Conservation (phyloP, 2,113 vertebrate genomes). For the Rhombomys opimus region DNA sequence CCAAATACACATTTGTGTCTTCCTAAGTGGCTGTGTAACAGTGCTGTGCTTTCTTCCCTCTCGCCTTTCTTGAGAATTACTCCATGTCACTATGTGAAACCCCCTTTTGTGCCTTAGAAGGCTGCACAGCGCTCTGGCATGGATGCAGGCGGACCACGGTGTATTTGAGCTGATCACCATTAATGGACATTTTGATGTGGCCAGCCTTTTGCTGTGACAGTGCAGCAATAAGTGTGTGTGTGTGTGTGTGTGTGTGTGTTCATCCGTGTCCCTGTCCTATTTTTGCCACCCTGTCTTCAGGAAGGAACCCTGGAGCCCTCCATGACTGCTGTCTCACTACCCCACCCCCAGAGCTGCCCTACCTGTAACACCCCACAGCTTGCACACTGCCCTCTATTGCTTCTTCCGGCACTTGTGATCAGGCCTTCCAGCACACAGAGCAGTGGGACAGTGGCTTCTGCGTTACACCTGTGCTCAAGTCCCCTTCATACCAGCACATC, state of each 20-base stretch:
- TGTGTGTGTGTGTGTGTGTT: background rate
- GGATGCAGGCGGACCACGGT: no score
- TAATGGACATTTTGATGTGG: background rate
- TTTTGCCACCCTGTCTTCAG: background rate
- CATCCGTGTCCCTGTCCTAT: background rate
- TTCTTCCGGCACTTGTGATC: background rate
- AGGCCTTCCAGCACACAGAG: background rate
- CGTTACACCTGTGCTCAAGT: background rate
- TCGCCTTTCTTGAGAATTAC: background rate
- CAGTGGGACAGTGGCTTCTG: background rate
- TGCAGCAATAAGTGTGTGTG: no score
- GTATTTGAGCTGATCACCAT: no score
- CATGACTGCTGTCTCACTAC: no score
- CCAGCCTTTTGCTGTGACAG: background rate
- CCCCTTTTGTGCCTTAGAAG: background rate
- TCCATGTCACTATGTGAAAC: background rate
- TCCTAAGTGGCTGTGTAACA: background rate
- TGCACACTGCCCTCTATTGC: accelerated
- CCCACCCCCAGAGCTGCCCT: background rate
- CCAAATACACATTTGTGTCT: background rate
- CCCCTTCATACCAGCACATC: background rate
- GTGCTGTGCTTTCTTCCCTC: background rate
- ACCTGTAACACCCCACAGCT: background rate
- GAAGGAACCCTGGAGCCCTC: background rate
- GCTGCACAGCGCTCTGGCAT: background rate